Evolutionary conservation across 2,797 vertebrate species (phyloP).

Genomic region (Taenioides sp.): DNA sequence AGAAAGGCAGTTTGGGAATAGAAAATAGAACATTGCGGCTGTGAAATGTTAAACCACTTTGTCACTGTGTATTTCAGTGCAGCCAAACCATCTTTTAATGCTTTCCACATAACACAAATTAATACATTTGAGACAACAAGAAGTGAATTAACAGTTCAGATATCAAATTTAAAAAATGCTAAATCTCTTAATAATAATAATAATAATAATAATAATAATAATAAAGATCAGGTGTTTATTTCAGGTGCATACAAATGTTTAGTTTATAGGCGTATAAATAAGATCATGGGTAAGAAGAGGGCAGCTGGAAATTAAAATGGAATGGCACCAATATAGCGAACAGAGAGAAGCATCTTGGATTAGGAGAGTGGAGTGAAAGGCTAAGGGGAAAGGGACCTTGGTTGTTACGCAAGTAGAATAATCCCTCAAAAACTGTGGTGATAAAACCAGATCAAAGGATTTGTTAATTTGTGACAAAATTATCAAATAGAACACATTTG

Average conservation of each 20-base stretch:
- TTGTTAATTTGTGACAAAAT: constrained; percentile 36
- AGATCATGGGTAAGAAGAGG: constrained; percentile 18
- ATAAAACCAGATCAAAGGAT: constrained; percentile 65
- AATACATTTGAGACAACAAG: too few relatives aligned
- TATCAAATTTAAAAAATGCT: too few relatives aligned
- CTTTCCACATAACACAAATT: too few relatives aligned
- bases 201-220: too few relatives aligned
- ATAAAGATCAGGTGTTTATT: too few relatives aligned
- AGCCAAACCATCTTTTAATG: too few relatives aligned
- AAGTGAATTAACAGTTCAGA: too few relatives aligned
- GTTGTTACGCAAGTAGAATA: constrained; percentile 61
- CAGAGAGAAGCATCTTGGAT: constrained; percentile 55
- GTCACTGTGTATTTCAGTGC: too few relatives aligned
- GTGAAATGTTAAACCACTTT: too few relatives aligned
- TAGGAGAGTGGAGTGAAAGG: constrained; percentile 41
- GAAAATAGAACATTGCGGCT: background rate
- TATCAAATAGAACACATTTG: constrained; percentile 4
- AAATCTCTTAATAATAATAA: too few relatives aligned
- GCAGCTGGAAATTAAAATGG: constrained; percentile 50
- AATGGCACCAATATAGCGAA: constrained; percentile 41
- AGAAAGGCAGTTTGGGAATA: background rate
- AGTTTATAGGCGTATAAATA: background rate
- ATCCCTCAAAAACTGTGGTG: constrained; percentile 59
- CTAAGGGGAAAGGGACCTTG: constrained; percentile 42
- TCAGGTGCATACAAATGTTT: too few relatives aligned